Evolutionary conservation across 2,888 invertebrate species (phyloP).

Genomic region (Eustalomyia histrio): DNA sequence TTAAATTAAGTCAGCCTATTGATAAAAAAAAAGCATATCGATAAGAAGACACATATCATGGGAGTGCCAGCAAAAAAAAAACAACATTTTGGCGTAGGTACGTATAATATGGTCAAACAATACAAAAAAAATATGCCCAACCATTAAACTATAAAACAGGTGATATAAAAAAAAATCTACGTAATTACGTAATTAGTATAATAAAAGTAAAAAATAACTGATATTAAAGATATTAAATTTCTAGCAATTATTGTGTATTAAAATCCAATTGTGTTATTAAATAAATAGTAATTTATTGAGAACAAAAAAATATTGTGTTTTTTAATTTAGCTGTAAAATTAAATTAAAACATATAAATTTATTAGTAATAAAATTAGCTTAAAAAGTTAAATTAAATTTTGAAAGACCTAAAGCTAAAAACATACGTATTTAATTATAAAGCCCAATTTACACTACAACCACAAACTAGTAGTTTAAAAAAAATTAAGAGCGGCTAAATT

Average conservation of each 20-base stretch:
- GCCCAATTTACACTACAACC: no score
- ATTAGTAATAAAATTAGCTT: neutral
- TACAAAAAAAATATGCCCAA: neutral
- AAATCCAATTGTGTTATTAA: constrained; percentile 9
- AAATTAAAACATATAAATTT: neutral
- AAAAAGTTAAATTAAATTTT: neutral
- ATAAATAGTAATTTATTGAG: constrained; percentile 10
- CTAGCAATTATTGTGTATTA: constrained; percentile 7
- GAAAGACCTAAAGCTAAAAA: neutral
- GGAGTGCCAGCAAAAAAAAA: no score
- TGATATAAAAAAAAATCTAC: neutral
- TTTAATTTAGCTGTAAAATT: neutral
- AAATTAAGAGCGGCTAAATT: no score
- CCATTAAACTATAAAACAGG: neutral
- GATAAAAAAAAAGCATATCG: no score
- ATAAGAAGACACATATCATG: no score
- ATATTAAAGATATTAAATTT: constrained; percentile 8
- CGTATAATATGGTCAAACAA: no score
- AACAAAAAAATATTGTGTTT: constrained; percentile 1
- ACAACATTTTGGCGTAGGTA: no score
- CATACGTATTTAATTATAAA: neutral
- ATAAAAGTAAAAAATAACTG: constrained; percentile 26
- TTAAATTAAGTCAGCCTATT: no score
- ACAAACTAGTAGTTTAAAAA: no score
- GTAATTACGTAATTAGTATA: constrained; percentile 43